Percentiles rank a stretch among this genome's conserved stretches.
phyloP scores from a whole-genome alignment of 1,140 invertebrate species.

The Cyclina sinensis region DNA sequence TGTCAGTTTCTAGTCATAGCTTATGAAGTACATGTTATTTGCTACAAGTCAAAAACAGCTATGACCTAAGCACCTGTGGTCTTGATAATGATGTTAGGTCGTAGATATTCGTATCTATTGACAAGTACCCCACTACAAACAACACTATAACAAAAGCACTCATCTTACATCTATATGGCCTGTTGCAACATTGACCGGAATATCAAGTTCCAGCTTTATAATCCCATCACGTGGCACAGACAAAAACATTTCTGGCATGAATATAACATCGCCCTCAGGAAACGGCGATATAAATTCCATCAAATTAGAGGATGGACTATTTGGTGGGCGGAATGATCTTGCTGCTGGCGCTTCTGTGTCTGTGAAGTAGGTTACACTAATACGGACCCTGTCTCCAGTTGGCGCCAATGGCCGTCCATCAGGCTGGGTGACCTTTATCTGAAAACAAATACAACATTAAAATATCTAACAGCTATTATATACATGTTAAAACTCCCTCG shows the following conservation, averaged over 20 bases:
- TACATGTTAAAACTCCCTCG: no score
- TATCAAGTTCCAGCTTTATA: constrained; percentile 38
- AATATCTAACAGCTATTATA: no score
- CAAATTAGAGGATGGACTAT: constrained; percentile 38
- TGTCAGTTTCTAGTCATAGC: no score
- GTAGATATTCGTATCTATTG: no score
- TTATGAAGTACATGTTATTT: no score
- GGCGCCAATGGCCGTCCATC: constrained; percentile 46
- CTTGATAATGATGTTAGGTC: no score
- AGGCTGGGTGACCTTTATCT: constrained; percentile 53
- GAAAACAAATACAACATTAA: neutral
- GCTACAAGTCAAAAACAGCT: no score
- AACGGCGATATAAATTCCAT: constrained; percentile 59
- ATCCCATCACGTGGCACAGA: constrained; percentile 50
- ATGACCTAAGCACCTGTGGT: no score
- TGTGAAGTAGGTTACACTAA: constrained; percentile 50
- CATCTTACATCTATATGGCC: constrained; percentile 50
- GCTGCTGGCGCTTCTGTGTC: neutral
- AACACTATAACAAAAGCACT: no score
- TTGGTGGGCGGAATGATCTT: neutral
- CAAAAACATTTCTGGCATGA: constrained; percentile 47
- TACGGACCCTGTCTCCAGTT: constrained; percentile 19
- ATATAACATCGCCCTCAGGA: constrained; percentile 50
- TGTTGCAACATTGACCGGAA: constrained; percentile 50
- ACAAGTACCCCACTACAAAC: no score